Percentiles rank a stretch among this genome's conserved stretches.
Evolutionary conservation across 2,113 vertebrate genomes (phyloP).

Genomic region (Petaurus breviceps): DNA sequence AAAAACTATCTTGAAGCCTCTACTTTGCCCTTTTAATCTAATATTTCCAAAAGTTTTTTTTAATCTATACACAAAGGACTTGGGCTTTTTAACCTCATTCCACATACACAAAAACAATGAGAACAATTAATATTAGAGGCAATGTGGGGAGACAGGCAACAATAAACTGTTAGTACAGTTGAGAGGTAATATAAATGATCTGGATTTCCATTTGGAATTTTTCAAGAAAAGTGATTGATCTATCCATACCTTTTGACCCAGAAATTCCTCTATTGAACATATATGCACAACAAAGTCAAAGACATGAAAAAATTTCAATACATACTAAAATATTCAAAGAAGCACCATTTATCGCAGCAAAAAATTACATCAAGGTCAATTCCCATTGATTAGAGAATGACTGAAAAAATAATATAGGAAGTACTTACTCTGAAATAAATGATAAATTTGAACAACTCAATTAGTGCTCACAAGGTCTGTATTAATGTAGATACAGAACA

Average conservation of each 20-base stretch:
- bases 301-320: neutral
- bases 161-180: neutral
- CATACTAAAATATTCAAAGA: neutral
- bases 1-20: constrained; percentile 35
- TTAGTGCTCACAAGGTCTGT: neutral
- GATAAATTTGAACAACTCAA: neutral
- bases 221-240: neutral
- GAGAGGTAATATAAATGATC: neutral
- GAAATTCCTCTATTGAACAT: neutral
- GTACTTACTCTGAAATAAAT: neutral
- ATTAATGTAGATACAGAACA: neutral
- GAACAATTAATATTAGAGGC: neutral
- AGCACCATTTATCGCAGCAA: neutral
- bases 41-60: constrained; percentile 30
- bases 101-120: neutral
- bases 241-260: neutral
- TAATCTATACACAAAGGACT: neutral
- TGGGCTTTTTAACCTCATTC: neutral
- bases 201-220: neutral
- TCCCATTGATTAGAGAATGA: neutral
- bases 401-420: neutral
- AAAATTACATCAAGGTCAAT: neutral
- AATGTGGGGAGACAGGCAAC: neutral
- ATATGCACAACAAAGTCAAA: neutral
- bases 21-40: constrained; percentile 50